A percentile compares a stretch with the other conserved stretches of the same genome.
phyloP scores from a whole-genome alignment of 37 sponge, comb jelly and placozoan species.

The Aphrocallistes beatrix region DNA sequence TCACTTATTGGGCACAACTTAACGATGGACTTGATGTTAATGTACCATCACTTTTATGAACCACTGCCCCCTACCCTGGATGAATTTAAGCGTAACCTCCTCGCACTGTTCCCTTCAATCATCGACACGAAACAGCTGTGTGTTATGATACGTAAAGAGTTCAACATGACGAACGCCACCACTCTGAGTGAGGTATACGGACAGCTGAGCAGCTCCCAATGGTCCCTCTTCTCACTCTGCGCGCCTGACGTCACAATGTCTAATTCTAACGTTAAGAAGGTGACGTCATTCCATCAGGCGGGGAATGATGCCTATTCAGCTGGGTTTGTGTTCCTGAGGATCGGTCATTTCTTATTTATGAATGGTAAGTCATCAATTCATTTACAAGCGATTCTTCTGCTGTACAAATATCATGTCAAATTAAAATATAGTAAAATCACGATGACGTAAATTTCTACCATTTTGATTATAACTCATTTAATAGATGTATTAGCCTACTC shows the following conservation, averaged over 20 bases:
- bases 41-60: constrained; percentile 53
- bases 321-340: constrained; percentile 58
- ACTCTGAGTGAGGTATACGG: not conserved
- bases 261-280: not conserved
- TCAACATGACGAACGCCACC: not conserved
- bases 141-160: constrained; percentile 36
- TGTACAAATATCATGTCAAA: too few species aligned
- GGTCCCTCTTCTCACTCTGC: not conserved
- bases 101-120: constrained; percentile 44
- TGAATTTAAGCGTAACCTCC: constrained; percentile 54
- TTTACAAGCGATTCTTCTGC: too few species aligned
- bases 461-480: too few species aligned
- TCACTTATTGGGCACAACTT: constrained; percentile 81
- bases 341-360: constrained; percentile 50
- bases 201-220: not conserved
- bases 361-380: constrained; percentile 34
- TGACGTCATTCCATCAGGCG: constrained; percentile 49
- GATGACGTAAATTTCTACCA: too few species aligned
- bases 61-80: constrained; percentile 46
- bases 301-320: constrained; percentile 57
- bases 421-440: too few species aligned
- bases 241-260: not conserved
- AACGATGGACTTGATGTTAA: constrained; percentile 49
- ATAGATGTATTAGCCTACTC: too few species aligned
- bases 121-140: constrained; percentile 70